Conservation (phyloP, 2,888 invertebrate species). For the Brachyopa scutellaris region DNA sequence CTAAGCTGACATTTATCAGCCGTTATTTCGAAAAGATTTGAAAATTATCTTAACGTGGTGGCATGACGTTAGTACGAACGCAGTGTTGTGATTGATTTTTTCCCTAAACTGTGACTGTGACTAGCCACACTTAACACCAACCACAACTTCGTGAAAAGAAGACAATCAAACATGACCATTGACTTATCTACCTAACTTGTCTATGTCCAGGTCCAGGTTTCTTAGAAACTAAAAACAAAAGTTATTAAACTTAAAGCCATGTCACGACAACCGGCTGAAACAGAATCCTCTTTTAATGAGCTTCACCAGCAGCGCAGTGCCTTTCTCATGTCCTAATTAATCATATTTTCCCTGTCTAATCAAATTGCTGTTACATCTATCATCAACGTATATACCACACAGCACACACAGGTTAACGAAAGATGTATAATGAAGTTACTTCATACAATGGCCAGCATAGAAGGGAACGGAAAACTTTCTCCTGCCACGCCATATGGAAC, state of each 20-base stretch:
- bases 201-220: too few species aligned
- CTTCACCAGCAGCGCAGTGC: constrained; percentile 31
- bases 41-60: too few species aligned
- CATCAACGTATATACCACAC: constrained; percentile 40
- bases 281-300: constrained; percentile 53
- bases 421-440: constrained; percentile 57
- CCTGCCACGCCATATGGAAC: constrained; percentile 1
- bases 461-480: constrained; percentile 24
- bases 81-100: too few species aligned
- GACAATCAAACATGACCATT: too few species aligned
- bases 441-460: constrained; percentile 54
- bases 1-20: too few species aligned
- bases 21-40: too few species aligned
- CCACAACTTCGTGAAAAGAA: too few species aligned
- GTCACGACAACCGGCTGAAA: not conserved
- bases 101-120: too few species aligned
- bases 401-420: constrained; percentile 42
- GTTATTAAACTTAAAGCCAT: constrained; percentile 11
- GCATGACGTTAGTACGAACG: too few species aligned
- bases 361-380: constrained; percentile 65
- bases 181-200: too few species aligned
- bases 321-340: constrained; percentile 60
- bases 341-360: constrained; percentile 61
- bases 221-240: too few species aligned
- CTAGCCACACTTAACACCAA: too few species aligned